phyloP scores from a whole-genome alignment of 30 jellyfish, hydroid and myxozoan genomes.

The Clytia hemisphaerica region DNA sequence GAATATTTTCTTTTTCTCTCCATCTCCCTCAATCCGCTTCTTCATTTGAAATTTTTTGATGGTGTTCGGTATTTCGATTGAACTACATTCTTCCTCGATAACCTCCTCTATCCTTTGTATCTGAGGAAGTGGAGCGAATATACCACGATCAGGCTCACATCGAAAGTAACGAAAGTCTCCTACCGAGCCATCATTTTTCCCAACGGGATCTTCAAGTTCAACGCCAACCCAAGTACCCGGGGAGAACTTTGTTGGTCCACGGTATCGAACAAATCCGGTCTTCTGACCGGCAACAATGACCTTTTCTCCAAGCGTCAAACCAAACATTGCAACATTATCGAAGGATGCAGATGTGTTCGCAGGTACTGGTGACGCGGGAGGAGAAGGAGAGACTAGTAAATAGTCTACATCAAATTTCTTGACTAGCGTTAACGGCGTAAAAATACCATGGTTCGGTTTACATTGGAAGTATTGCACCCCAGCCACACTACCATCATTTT shows the following conservation, averaged over 20 bases:
- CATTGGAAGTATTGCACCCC: conserved; percentile 66
- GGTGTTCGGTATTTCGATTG: too few species aligned
- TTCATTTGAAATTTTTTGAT: too few species aligned
- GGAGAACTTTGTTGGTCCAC: conserved; percentile 69
- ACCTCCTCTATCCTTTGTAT: too few species aligned
- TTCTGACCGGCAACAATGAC: conserved; percentile 77
- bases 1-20: too few species aligned
- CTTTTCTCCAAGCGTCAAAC: conserved; percentile 58
- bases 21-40: too few species aligned
- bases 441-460: conserved; percentile 57
- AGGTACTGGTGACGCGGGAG: too few species aligned
- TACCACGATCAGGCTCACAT: conserved; percentile 20
- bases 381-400: too few species aligned
- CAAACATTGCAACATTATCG: too few species aligned
- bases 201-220: conserved; percentile 44
- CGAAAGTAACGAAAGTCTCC: not conserved
- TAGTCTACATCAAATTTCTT: too few species aligned
- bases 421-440: conserved; percentile 49
- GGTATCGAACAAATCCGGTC: conserved; percentile 49
- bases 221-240: conserved; percentile 73
- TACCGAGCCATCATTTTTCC: conserved; percentile 1
- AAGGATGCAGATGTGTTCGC: too few species aligned
- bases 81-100: too few species aligned
- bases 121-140: conserved; percentile 31
- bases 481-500: conserved; percentile 71